Evolutionary conservation across 2,888 invertebrate species (phyloP), one percentile per base, ranked within the genome.

Genomic region (Linnaemya vulpina): DNA sequence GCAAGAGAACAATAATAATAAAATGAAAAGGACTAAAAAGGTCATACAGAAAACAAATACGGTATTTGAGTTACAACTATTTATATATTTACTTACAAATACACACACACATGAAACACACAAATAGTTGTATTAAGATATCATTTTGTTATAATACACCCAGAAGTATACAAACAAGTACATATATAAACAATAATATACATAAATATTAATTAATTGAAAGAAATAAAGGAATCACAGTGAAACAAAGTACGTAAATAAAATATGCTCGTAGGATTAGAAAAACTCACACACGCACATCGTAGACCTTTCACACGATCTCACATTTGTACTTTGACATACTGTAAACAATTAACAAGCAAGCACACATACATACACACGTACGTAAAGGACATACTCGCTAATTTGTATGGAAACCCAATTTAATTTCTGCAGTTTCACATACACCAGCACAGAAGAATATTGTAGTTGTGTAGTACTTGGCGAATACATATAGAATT

Each of bases 111-210:
- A 65, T 20, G 20, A 17, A 73, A 17, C n/a, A n/a, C n/a, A 58
- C 46, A 67, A n/a, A 71, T 13, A 71, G 15, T 25, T 55, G 40
- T 35, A n/a, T 67, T 40, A 22, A 55, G 11, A 65, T 22, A 68
- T 60, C 60, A n/a, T n/a, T 25, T 35, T 68, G 11, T 38, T 51
- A 51, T 38, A 60, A 20, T 38, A 79, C 63, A 79, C 25, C 35
- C 13, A 17, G 25, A 67, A 49, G 11, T 11, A 63, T 30, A 77
- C 38, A 68, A 4, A 75, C 25, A 51, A 60, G 2, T 30, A 5
- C 30, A 77, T 46, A 53, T 38, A 78, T 43, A 11, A 84, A 75
- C 40, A 63, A 70, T 25, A 25, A 40, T 20, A 63, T 11, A 60
- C 38, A 60, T 11, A 38, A 38, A 60, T 43, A 65, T 55, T 55